These are phyloP conservation scores for Melinaea menophilus DNA, from an alignment of 2,888 invertebrate genomes.

Conservation along the genomic window DNA sequence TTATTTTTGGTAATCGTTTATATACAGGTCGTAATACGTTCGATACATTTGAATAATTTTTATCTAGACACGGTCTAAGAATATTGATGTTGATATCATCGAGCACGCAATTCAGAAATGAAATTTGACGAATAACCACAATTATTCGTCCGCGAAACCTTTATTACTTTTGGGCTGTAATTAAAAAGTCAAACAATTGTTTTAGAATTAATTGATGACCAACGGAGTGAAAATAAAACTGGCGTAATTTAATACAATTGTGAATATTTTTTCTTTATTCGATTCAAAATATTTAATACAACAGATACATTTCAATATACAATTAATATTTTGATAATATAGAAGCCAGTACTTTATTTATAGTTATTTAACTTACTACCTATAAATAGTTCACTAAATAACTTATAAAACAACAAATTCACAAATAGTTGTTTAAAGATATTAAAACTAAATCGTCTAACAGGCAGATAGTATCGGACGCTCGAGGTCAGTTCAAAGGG, in stretches of 20 bases:
- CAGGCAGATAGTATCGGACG: not conserved
- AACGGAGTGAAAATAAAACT: not conserved
- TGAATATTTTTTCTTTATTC: not conserved
- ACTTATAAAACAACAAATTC: not conserved
- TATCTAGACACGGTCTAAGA: not conserved
- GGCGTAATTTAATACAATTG: not conserved
- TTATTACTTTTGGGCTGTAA: slow-evolving; percentile 25
- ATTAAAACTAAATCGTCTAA: not conserved
- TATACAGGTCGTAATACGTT: no score
- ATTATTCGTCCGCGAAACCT: slow-evolving; percentile 22
- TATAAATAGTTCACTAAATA: not conserved
- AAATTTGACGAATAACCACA: slow-evolving; percentile 56
- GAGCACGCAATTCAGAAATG: slow-evolving; percentile 55
- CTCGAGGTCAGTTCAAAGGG: slow-evolving; percentile 23
- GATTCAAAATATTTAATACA: not conserved
- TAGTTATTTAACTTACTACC: no score
- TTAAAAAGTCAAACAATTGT: slow-evolving; percentile 23
- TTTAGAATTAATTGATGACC: slow-evolving; percentile 15
- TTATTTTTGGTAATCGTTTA: no score
- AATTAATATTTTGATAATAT: no score
- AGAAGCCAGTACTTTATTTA: no score
- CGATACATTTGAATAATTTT: not conserved
- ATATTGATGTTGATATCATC: slow-evolving; percentile 34
- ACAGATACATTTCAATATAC: no score
- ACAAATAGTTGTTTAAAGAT: not conserved